Evolutionary conservation across 1,140 invertebrate genomes (phyloP), one percentile per base, ranked within the genome.

Genomic region (Cyclina sinensis): DNA sequence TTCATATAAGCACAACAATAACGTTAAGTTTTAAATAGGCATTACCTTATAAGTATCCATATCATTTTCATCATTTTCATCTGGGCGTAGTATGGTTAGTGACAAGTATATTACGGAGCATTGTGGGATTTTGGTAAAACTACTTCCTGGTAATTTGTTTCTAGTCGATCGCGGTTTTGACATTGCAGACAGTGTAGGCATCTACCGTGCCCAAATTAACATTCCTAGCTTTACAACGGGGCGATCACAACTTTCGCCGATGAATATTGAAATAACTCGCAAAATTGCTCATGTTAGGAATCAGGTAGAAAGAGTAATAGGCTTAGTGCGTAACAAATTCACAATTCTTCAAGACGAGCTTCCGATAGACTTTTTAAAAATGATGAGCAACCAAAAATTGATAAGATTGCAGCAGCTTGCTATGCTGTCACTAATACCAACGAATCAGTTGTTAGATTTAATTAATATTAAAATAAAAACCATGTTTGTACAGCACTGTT

Each of bases 311-410:
- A n/a, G 83, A 14, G 83, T 48, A 35, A 86, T 86, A 21, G 83
- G 89, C 35, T 37, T 91, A 30, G 70, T 88, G 2, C 43, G 89
- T 21, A 90, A 91, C 16, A 90, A 90, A 70, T 91, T 88, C 32
- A 90, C 82, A 0, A 91, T 91, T 1, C 35, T 90, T 3, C 79
- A 88, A 70, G 81, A 86, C 24, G 89, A n/a, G 14, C n/a, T 91
- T 18, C 91, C 86, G 1, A 88, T 90, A 21, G 88, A 91, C 35
- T 91, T 70, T 46, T 18, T 89, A 0, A 65, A 70, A 24, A 79
- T 21, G 30, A 16, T 24, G 76, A 85, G 27, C 43, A 70, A 5
- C 84, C 90, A 48, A 81, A 81, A 1, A 65, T 88, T 37, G 85
- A 91, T 35, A 91, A 85, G 81, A 89, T 90, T 48, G 81, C 70